These are phyloP conservation scores for Arrhamphus sclerolepis DNA, from an alignment of 2,797 vertebrate species.

Conservation along the genomic window DNA sequence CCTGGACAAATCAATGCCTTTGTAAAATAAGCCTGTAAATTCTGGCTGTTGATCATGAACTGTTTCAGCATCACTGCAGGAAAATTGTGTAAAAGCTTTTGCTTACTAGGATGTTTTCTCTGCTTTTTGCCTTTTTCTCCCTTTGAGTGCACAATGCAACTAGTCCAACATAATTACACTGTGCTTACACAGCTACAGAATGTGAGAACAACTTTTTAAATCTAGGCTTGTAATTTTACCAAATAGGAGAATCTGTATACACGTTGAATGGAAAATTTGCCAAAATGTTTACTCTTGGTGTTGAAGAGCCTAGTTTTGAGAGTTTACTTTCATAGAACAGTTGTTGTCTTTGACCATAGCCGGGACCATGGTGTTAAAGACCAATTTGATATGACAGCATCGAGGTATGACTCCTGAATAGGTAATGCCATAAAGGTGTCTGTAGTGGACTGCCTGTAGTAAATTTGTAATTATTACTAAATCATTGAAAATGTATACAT, in stretches of 20 bases:
- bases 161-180: conserved; percentile 45
- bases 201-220: conserved; percentile 32
- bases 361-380: conserved; percentile 49
- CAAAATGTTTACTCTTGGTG: conserved; percentile 50
- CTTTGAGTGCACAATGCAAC: conserved; percentile 32
- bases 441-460: conserved; percentile 73
- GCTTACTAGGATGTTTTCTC: conserved; percentile 48
- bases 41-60: conserved; percentile 59
- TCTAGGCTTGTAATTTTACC: conserved; percentile 43
- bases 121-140: conserved; percentile 20
- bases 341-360: conserved; percentile 40
- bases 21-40: conserved; percentile 68
- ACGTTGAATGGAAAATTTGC: conserved; percentile 38
- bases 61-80: conserved; percentile 59
- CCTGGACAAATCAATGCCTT: conserved; percentile 67
- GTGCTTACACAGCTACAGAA: conserved; percentile 49
- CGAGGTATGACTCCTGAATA: conserved; percentile 31
- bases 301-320: conserved; percentile 44
- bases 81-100: conserved; percentile 58
- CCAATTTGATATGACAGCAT: conserved; percentile 54
- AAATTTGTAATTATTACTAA: conserved; percentile 79
- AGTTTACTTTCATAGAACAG: conserved; percentile 45
- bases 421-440: conserved; percentile 70
- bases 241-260: conserved; percentile 47
- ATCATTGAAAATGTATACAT: conserved; percentile 58